Percentiles rank a stretch among this genome's conserved stretches.
phyloP scores from a whole-genome alignment of 2,888 invertebrate species.

The Sphinx pinastri region DNA sequence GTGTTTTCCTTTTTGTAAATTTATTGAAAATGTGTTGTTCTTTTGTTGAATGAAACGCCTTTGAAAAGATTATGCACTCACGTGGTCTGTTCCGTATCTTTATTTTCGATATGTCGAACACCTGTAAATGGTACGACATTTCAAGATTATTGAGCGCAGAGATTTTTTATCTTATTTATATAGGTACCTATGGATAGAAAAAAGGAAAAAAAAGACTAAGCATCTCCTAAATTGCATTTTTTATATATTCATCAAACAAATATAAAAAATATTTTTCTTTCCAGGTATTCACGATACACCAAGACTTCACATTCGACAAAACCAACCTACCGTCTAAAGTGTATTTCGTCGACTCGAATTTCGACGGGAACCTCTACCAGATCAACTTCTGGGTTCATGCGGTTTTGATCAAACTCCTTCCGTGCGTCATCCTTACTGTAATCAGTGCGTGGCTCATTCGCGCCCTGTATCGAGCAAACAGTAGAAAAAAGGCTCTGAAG shows the following conservation, averaged over 20 bases:
- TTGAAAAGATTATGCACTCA: too few species aligned
- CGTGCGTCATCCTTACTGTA: slow-evolving; percentile 90
- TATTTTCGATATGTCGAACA: too few species aligned
- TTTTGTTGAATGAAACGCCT: too few species aligned
- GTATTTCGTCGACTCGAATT: slow-evolving; percentile 81
- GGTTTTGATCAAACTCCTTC: slow-evolving; percentile 91
- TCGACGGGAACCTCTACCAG: slow-evolving; percentile 85
- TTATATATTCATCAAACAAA: background rate
- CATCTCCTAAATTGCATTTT: too few species aligned
- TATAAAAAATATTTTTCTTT: slow-evolving; percentile 36
- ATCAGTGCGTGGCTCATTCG: slow-evolving; percentile 89
- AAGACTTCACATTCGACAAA: slow-evolving; percentile 64
- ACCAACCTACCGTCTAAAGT: slow-evolving; percentile 65
- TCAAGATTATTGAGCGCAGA: too few species aligned
- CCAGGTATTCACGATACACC: slow-evolving; percentile 75
- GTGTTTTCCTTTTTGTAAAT: too few species aligned
- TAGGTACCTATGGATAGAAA: too few species aligned
- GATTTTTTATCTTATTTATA: too few species aligned
- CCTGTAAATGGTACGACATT: too few species aligned
- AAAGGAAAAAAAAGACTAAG: too few species aligned
- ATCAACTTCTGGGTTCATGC: slow-evolving; percentile 93
- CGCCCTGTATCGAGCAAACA: slow-evolving; percentile 87
- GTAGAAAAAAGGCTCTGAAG: slow-evolving; percentile 85
- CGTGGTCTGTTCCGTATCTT: too few species aligned
- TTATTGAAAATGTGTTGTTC: too few species aligned